Conservation (phyloP, 2,113 vertebrate genomes). For the Eleginops maclovinus region DNA sequence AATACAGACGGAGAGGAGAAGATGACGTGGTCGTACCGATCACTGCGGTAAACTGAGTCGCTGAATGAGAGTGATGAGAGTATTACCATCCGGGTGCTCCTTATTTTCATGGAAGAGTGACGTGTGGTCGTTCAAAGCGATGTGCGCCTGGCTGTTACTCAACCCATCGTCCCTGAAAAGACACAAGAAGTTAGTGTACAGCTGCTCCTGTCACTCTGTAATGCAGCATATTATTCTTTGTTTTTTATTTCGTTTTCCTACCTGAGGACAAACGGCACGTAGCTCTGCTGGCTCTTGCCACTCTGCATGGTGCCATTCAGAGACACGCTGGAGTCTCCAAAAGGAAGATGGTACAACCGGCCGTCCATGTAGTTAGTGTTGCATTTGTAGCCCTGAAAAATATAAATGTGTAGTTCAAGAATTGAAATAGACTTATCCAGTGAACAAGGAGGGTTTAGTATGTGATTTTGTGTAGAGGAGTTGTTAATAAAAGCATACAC, state of each 20-base stretch:
- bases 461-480: background rate
- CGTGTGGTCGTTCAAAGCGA: slow-evolving; percentile 83
- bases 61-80: background rate
- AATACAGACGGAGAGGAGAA: slow-evolving; percentile 5
- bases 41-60: background rate
- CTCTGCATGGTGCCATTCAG: slow-evolving; percentile 92
- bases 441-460: background rate
- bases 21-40: rapidly evolving
- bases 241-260: slow-evolving; percentile 37
- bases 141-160: slow-evolving; percentile 85
- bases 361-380: slow-evolving; percentile 88
- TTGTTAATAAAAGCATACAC: background rate
- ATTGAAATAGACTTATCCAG: background rate
- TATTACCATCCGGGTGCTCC: slow-evolving; percentile 83
- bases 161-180: slow-evolving; percentile 88
- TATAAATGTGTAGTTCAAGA: background rate
- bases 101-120: slow-evolving; percentile 86
- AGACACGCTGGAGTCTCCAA: slow-evolving; percentile 88
- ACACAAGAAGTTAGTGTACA: background rate
- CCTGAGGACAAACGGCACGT: slow-evolving; percentile 92
- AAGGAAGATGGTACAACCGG: slow-evolving; percentile 86
- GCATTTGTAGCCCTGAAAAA: slow-evolving; percentile 86
- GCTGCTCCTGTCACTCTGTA: background rate
- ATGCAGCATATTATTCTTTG: background rate
- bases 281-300: slow-evolving; percentile 94